phyloP scores from a whole-genome alignment of 2,113 vertebrate species.

The Entosphenus tridentatus region DNA sequence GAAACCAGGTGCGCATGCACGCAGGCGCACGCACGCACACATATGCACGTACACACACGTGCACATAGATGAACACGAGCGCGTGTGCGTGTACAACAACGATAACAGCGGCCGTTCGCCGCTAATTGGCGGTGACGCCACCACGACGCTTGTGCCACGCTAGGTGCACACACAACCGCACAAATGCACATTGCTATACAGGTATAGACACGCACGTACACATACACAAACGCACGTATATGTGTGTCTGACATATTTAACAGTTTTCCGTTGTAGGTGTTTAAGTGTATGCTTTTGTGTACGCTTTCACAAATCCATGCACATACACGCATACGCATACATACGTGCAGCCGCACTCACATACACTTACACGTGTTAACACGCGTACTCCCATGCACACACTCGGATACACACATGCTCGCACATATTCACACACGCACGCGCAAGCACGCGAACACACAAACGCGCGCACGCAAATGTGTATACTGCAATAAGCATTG shows the following conservation, averaged over 20 bases:
- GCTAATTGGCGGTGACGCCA: no score
- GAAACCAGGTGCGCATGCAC: background rate
- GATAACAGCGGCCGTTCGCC: no score
- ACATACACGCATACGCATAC: background rate
- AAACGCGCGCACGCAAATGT: no score
- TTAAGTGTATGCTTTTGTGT: no score
- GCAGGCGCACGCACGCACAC: background rate
- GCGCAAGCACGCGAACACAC: background rate
- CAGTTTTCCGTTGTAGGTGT: no score
- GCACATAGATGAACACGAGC: background rate
- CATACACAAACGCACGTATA: no score
- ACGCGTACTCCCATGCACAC: background rate
- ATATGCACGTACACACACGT: background rate
- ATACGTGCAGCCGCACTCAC: background rate
- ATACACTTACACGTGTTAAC: background rate
- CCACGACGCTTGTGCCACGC: no score
- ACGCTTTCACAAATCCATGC: background rate
- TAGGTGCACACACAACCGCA: no score
- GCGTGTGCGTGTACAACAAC: background rate
- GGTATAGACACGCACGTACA: no score
- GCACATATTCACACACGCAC: background rate
- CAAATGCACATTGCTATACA: no score
- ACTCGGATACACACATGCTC: background rate
- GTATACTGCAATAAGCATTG: no score
- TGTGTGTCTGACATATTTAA: no score